Percentiles rank a stretch among this genome's conserved stretches.
phyloP scores from a whole-genome alignment of 2,113 vertebrate species.

The Hydrolagus affinis region DNA sequence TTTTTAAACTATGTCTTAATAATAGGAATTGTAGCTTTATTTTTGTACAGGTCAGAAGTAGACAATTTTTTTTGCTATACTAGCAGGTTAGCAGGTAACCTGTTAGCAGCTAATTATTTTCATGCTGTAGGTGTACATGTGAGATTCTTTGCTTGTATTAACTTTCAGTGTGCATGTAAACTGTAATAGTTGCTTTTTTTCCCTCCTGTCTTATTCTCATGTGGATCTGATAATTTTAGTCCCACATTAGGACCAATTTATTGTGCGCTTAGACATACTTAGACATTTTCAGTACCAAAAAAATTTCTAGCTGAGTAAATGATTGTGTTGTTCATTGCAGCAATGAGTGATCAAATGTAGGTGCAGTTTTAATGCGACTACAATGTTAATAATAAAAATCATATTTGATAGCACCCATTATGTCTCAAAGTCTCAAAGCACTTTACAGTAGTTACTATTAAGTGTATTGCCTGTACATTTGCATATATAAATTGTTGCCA shows the following conservation, averaged over 20 bases:
- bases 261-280: not conserved
- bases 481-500: not conserved
- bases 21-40: not conserved
- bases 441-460: no score
- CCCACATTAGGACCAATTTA: not conserved
- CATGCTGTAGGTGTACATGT: not conserved
- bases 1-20: not conserved
- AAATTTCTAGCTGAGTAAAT: not conserved
- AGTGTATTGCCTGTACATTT: not conserved
- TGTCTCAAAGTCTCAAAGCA: no score
- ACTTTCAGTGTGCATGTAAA: not conserved
- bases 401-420: no score
- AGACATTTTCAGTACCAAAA: conserved; percentile 19
- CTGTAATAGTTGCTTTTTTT: conserved; percentile 1
- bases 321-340: not conserved
- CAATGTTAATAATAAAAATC: not conserved
- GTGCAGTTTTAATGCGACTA: not conserved
- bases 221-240: conserved; percentile 2
- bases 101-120: not conserved
- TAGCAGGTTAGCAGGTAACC: not conserved
- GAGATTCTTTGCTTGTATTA: not conserved
- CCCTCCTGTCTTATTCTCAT: not conserved
- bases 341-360: not conserved
- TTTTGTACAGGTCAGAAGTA: not conserved
- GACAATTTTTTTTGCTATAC: not conserved